phyloP scores from a whole-genome alignment of 2,113 vertebrate genomes.

The Pelusios castaneus region DNA sequence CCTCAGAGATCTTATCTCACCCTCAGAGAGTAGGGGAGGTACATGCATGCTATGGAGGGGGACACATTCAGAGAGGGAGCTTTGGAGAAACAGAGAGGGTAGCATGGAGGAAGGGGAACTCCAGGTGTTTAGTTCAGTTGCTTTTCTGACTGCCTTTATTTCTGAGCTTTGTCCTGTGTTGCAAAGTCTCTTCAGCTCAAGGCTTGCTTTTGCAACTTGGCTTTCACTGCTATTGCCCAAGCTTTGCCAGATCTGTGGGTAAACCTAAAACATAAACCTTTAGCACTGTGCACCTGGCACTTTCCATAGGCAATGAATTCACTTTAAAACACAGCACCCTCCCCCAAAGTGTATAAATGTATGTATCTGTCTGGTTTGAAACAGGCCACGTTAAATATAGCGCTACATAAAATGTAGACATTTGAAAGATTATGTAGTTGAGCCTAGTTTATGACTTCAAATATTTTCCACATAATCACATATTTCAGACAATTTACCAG shows the following conservation, averaged over 20 bases:
- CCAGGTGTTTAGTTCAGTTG: not conserved
- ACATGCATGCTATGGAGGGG: not conserved
- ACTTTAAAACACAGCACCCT: not conserved
- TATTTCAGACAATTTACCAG: not conserved
- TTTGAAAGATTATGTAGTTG: slow-evolving; percentile 10
- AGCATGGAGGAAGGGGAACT: not conserved
- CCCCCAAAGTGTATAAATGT: not conserved
- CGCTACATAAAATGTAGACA: not conserved
- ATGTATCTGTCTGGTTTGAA: not conserved
- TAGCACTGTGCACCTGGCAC: not conserved
- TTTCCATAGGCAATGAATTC: slow-evolving; percentile 13
- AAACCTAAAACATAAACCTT: not conserved
- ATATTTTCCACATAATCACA: slow-evolving; percentile 53
- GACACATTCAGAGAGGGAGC: not conserved
- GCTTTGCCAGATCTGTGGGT: not conserved
- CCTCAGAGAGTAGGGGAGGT: not conserved
- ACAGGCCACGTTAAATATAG: slow-evolving; percentile 3
- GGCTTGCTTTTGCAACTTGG: not conserved
- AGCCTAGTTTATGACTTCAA: slow-evolving; percentile 35
- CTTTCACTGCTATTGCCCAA: not conserved
- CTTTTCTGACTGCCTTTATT: not conserved
- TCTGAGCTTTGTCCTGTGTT: not conserved
- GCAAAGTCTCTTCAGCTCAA: not conserved
- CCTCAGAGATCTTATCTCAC: not conserved
- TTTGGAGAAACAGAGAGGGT: not conserved